Percentiles rank a stretch among this genome's conserved stretches.
phyloP scores from a whole-genome alignment of 2,797 vertebrate genomes.

The Somateria mollissima region DNA sequence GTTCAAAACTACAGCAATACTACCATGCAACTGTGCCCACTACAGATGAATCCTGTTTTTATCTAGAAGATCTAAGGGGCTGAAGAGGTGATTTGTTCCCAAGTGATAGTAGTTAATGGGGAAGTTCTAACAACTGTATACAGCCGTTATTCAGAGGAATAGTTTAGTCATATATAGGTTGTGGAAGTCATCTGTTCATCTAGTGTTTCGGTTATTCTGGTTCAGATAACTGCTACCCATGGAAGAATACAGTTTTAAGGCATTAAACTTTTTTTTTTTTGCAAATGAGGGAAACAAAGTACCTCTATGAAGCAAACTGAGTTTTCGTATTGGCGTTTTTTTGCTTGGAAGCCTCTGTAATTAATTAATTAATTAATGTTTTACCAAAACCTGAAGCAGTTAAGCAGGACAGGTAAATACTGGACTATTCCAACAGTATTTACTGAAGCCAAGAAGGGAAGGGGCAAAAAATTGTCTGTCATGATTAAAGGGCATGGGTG shows the following conservation, averaged over 20 bases:
- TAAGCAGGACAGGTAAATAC: neutral
- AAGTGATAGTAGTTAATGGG: accelerated
- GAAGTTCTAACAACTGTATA: neutral
- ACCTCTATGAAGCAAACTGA: neutral
- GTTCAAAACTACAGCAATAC: neutral
- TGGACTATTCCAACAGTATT: neutral
- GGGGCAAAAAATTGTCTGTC: neutral
- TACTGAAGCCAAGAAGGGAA: neutral
- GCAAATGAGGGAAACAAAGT: neutral
- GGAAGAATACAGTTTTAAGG: neutral
- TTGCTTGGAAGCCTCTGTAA: neutral
- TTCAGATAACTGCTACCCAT: neutral
- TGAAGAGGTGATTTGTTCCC: neutral
- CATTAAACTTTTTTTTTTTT: neutral
- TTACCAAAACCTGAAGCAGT: neutral
- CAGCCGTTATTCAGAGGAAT: neutral
- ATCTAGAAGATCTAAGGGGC: neutral
- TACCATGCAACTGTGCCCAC: neutral
- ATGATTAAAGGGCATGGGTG: neutral
- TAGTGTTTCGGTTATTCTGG: neutral
- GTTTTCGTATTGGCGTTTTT: neutral
- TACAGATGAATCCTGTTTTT: neutral
- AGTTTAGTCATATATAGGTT: neutral
- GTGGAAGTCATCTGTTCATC: neutral
- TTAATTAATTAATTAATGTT: neutral